Percentiles rank a stretch among this genome's conserved stretches.
These are phyloP conservation scores for Ibidorhyncha struthersii DNA, from an alignment of 2,113 vertebrate genomes.

Conservation along the genomic window DNA sequence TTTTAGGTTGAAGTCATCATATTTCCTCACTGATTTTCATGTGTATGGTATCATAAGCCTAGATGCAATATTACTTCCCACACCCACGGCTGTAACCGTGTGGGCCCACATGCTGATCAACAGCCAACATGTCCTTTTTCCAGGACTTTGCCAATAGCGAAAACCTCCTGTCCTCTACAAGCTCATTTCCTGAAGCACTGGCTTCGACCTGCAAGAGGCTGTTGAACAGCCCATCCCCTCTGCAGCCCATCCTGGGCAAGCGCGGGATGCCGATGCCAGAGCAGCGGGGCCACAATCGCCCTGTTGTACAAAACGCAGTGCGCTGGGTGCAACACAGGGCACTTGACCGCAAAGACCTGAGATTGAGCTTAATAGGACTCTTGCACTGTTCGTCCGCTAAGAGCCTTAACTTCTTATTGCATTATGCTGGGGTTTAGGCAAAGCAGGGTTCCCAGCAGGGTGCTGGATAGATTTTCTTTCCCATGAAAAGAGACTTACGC, in stretches of 20 bases:
- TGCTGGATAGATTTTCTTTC: conserved; percentile 5
- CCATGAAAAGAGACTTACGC: conserved; percentile 28
- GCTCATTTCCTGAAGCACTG: neutral
- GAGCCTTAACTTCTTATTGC: conserved; percentile 63
- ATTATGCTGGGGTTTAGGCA: conserved; percentile 48
- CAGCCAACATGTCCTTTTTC: neutral
- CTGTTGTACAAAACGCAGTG: accelerated
- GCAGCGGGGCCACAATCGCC: accelerated
- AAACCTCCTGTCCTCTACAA: neutral
- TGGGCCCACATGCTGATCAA: neutral
- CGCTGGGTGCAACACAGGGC: accelerated
- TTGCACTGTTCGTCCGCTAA: neutral
- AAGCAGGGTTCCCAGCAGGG: conserved; percentile 47
- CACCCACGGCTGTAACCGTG: accelerated
- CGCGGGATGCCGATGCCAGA: accelerated
- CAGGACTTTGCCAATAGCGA: neutral
- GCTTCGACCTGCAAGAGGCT: neutral
- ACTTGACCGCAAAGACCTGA: neutral
- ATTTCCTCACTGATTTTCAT: neutral
- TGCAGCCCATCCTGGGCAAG: neutral
- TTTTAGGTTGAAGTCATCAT: neutral
- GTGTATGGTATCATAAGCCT: neutral
- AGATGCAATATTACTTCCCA: neutral
- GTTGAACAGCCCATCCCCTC: neutral
- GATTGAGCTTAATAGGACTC: neutral